Conservation (phyloP, 2,888 invertebrate species). For the Galeopsomyia nigrocyanea region DNA sequence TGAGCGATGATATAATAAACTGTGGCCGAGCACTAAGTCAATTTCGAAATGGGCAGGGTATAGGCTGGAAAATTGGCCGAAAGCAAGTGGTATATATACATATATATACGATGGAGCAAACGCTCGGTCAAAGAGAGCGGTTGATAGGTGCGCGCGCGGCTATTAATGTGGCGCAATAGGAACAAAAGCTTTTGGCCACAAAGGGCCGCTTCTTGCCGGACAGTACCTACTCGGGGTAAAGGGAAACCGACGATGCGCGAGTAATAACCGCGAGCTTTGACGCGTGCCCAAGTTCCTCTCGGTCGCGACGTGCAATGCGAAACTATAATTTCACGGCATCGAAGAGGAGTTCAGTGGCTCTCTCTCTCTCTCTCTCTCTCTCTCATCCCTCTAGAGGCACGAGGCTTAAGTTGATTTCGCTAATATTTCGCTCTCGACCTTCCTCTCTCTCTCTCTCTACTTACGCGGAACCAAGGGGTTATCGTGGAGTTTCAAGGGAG, state of each 20-base stretch:
- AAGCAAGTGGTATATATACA: background rate
- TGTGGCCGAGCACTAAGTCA: no score
- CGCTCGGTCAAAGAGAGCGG: no score
- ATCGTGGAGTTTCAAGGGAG: no score
- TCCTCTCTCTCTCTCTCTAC: no score
- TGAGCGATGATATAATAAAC: no score
- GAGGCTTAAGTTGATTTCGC: slow-evolving; percentile 1
- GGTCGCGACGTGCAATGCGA: background rate
- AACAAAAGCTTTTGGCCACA: slow-evolving; percentile 1
- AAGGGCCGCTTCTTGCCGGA: slow-evolving; percentile 14
- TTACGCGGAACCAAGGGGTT: no score
- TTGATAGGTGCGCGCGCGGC: background rate
- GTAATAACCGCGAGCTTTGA: slow-evolving; percentile 48
- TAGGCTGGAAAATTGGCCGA: no score
- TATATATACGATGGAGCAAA: background rate
- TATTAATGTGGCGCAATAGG: slow-evolving; percentile 3
- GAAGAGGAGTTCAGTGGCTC: no score
- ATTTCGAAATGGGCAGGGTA: no score
- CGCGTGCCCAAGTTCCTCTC: slow-evolving; percentile 12
- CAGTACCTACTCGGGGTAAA: no score
- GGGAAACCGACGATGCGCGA: slow-evolving; percentile 41
- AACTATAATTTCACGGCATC: slow-evolving; percentile 11
- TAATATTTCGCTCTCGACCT: slow-evolving; percentile 4
- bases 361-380: no score
- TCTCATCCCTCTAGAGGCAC: no score